These are phyloP conservation scores for Drosophila picticornis DNA, from an alignment of 2,888 invertebrate genomes.

Conservation along the genomic window DNA sequence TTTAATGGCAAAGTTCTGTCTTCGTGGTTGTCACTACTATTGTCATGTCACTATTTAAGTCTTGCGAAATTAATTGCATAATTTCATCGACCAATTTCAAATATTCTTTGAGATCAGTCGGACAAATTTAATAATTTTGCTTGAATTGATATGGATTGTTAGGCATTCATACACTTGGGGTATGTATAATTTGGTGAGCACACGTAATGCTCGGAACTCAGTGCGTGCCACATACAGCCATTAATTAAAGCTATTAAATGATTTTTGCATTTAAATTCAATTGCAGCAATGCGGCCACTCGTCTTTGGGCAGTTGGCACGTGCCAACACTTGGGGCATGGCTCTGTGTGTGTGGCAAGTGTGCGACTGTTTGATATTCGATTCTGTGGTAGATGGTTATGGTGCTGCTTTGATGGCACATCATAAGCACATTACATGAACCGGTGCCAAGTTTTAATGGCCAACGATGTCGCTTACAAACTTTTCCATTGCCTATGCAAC, in stretches of 20 bases:
- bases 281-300: slow-evolving; percentile 40
- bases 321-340: slow-evolving; percentile 5
- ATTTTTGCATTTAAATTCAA: slow-evolving; percentile 72
- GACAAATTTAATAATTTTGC: background rate
- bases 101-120: background rate
- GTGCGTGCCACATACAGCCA: slow-evolving; percentile 24
- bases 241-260: slow-evolving; percentile 77
- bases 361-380: slow-evolving; percentile 1
- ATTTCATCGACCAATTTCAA: background rate
- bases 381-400: background rate
- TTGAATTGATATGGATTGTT: background rate
- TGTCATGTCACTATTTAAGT: background rate
- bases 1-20: background rate
- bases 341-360: background rate
- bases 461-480: slow-evolving; percentile 42
- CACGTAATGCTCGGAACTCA: slow-evolving; percentile 12
- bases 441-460: slow-evolving; percentile 50
- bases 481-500: slow-evolving; percentile 66
- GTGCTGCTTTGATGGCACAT: slow-evolving; percentile 43
- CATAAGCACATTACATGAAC: slow-evolving; percentile 47
- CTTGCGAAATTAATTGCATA: background rate
- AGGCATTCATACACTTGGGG: background rate
- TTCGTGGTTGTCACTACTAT: background rate
- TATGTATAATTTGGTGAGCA: background rate
- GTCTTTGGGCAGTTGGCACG: slow-evolving; percentile 31